Percentiles rank a stretch among this genome's conserved stretches.
Conservation (phyloP, 2,888 invertebrate genomes). For the Biston stratarius region DNA sequence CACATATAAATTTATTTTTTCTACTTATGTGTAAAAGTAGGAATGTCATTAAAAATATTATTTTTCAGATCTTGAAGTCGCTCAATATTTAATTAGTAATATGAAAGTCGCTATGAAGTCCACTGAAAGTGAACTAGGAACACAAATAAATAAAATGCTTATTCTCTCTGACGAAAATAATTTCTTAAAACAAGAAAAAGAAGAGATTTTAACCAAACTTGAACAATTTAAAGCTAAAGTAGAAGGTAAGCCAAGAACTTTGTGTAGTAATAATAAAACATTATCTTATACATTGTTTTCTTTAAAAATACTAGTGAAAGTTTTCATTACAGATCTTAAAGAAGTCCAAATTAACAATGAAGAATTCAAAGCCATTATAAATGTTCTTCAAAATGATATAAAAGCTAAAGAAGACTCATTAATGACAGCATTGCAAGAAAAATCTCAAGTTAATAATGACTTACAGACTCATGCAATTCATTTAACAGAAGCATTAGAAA, state of each 20-base stretch:
- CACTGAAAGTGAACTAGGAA: slow-evolving; percentile 5
- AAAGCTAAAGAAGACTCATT: slow-evolving; percentile 41
- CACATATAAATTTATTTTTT: background rate
- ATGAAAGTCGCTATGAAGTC: slow-evolving; percentile 2
- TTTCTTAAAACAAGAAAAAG: slow-evolving; percentile 12
- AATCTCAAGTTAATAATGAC: slow-evolving; percentile 32
- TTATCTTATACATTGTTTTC: background rate
- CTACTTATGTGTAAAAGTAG: background rate
- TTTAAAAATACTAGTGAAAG: background rate
- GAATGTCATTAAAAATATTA: background rate
- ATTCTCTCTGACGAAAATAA: slow-evolving; percentile 5
- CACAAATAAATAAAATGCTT: slow-evolving; percentile 1
- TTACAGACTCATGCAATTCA: slow-evolving; percentile 2
- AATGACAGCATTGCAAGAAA: slow-evolving; percentile 44
- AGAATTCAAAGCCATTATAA: slow-evolving; percentile 48
- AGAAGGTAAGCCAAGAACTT: slow-evolving; percentile 1
- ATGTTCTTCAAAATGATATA: slow-evolving; percentile 43
- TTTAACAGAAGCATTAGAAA: slow-evolving; percentile 6
- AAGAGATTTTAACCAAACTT: background rate
- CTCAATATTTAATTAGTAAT: slow-evolving; percentile 3
- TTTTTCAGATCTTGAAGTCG: slow-evolving; percentile 10
- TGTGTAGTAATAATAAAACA: no score
- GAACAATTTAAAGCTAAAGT: slow-evolving; percentile 4
- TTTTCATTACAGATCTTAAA: slow-evolving; percentile 48
- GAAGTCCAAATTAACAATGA: slow-evolving; percentile 49